These are phyloP conservation scores for Drosophila saltans DNA, from an alignment of 1,140 invertebrate genomes.

Conservation along the genomic window DNA sequence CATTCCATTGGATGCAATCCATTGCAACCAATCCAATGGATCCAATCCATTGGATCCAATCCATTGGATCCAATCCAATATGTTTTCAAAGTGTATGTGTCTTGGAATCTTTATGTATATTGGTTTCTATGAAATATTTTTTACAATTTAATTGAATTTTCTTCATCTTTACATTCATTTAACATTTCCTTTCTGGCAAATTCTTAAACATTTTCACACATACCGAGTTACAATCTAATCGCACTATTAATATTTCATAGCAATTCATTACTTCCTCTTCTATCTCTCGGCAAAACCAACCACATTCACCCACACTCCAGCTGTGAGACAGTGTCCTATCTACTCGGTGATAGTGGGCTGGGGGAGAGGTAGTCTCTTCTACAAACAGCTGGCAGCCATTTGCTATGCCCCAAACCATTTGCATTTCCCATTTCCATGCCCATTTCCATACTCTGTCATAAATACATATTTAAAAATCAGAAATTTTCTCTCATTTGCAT, in stretches of 20 bases:
- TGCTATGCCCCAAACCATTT: background rate
- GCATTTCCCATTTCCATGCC: background rate
- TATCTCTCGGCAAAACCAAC: background rate
- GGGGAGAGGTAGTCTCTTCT: background rate
- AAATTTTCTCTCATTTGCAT: constrained; percentile 55
- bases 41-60: no score
- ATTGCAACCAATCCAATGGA: no score
- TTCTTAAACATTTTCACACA: background rate
- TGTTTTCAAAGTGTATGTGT: no score
- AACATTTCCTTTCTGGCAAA: background rate
- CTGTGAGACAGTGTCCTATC: background rate
- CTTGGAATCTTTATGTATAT: background rate
- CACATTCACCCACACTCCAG: no score
- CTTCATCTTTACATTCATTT: background rate
- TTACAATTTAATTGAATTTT: background rate
- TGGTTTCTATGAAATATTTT: background rate
- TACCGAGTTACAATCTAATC: constrained; percentile 27
- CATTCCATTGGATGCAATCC: no score
- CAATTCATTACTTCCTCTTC: constrained; percentile 34
- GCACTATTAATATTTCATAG: constrained; percentile 37
- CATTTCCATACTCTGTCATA: background rate
- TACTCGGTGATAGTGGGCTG: background rate
- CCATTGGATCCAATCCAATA: no score
- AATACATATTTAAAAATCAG: constrained; percentile 26
- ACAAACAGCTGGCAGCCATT: constrained; percentile 12